phyloP scores from a whole-genome alignment of 2,888 invertebrate species.

The Trachelus troglodyta region DNA sequence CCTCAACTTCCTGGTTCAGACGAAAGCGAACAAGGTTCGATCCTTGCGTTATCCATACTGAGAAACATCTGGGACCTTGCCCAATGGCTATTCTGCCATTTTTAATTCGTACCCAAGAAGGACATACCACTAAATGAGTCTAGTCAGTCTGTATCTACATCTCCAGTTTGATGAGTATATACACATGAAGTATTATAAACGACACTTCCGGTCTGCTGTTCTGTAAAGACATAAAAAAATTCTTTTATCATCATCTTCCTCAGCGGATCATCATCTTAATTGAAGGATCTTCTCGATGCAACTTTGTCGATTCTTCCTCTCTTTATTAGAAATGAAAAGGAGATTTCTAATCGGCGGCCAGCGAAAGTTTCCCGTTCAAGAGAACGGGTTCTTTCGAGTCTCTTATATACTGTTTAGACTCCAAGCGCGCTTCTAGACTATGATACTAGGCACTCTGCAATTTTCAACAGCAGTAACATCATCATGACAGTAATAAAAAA shows the following conservation, averaged over 20 bases:
- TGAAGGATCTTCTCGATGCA: not conserved
- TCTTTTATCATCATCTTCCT: not conserved
- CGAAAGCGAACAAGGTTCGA: slow-evolving; percentile 33
- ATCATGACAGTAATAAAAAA: not conserved
- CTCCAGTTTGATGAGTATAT: not conserved
- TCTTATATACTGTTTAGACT: not conserved
- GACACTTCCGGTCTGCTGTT: not conserved
- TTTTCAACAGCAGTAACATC: not conserved
- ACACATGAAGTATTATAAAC: not conserved
- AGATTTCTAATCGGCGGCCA: slow-evolving; percentile 24
- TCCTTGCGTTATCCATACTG: slow-evolving; percentile 46
- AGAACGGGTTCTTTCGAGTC: slow-evolving; percentile 1
- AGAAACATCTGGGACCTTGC: slow-evolving; percentile 50
- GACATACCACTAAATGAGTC: not conserved
- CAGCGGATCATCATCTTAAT: not conserved
- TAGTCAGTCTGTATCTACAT: not conserved
- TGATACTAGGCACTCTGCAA: not conserved
- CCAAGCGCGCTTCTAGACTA: not conserved
- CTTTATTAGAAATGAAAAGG: slow-evolving; percentile 26
- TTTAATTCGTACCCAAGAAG: slow-evolving; percentile 23
- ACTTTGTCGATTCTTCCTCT: slow-evolving; percentile 10
- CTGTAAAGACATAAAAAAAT: not conserved
- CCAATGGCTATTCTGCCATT: slow-evolving; percentile 44
- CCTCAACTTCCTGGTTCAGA: slow-evolving; percentile 40
- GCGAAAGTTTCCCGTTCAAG: slow-evolving; percentile 39